Percentiles rank a stretch among this genome's conserved stretches.
Evolutionary conservation across 2,888 invertebrate genomes (phyloP).

Genomic region (Philonicus albiceps): DNA sequence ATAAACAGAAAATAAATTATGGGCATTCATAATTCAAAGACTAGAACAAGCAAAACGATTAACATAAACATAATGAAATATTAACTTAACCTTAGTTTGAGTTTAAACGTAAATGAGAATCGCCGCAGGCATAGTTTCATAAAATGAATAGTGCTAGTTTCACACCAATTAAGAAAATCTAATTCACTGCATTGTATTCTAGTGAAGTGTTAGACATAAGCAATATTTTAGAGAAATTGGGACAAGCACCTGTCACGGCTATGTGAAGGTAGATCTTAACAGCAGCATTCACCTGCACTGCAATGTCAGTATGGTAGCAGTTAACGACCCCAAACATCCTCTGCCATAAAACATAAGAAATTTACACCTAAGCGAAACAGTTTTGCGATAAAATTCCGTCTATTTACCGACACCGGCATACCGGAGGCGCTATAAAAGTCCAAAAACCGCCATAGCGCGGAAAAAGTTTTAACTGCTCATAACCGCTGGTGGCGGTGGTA

Average conservation of each 20-base stretch:
- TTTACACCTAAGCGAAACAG: background rate
- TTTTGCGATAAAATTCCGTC: background rate
- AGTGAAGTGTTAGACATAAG: background rate
- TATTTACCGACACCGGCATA: background rate
- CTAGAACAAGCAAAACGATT: background rate
- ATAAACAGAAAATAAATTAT: no score
- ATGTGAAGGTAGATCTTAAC: background rate
- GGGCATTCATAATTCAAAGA: background rate
- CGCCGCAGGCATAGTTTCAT: background rate
- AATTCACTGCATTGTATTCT: background rate
- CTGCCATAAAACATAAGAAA: background rate
- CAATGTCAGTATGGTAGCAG: background rate
- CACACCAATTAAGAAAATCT: background rate
- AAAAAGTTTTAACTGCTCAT: conserved; percentile 14
- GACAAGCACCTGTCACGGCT: background rate
- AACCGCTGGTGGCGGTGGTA: conserved; percentile 20
- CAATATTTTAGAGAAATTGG: background rate
- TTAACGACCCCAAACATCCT: background rate
- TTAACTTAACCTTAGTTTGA: background rate
- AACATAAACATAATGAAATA: background rate
- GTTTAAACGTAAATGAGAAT: background rate
- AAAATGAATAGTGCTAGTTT: background rate
- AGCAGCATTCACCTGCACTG: background rate
- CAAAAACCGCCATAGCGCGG: background rate
- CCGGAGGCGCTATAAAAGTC: background rate